Evolutionary conservation across 2,797 vertebrate species (phyloP).

Genomic region (Ambastaia sidthimunki): DNA sequence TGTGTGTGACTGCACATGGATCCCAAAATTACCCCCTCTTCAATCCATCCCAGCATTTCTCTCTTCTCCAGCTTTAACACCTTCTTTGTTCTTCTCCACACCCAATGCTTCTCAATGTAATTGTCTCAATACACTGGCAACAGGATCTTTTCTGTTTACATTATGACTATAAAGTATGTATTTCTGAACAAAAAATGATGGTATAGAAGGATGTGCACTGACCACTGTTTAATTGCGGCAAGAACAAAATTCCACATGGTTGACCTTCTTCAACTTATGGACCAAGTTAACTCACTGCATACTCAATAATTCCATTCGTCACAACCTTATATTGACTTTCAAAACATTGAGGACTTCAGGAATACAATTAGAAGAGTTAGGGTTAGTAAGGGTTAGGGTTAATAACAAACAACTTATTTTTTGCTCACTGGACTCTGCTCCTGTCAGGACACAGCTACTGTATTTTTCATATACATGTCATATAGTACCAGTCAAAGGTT

Average conservation of each 20-base stretch:
- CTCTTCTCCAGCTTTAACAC: conserved; percentile 31
- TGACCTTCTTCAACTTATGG: conserved; percentile 21
- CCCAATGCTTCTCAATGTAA: neutral
- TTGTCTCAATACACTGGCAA: neutral
- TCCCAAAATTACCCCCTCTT: conserved; percentile 36
- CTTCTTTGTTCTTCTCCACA: conserved; percentile 30
- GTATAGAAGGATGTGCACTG: neutral
- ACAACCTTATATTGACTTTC: neutral
- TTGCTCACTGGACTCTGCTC: neutral
- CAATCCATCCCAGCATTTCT: neutral
- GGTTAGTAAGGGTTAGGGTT: too few relatives aligned
- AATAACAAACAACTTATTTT: conserved; percentile 1
- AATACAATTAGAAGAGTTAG: neutral
- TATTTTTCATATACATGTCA: neutral
- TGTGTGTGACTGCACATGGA: conserved; percentile 27
- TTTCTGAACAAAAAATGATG: conserved; percentile 16
- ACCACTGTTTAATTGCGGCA: neutral
- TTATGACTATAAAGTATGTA: neutral
- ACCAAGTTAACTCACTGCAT: conserved; percentile 2
- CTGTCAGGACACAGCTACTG: neutral
- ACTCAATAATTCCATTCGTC: neutral
- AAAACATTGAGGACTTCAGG: conserved; percentile 19
- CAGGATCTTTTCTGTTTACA: conserved; percentile 1
- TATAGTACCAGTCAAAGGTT: neutral
- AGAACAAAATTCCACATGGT: conserved; percentile 11